These are phyloP conservation scores for Hydropsyche betteni DNA, from an alignment of 2,888 invertebrate genomes.

Conservation along the genomic window DNA sequence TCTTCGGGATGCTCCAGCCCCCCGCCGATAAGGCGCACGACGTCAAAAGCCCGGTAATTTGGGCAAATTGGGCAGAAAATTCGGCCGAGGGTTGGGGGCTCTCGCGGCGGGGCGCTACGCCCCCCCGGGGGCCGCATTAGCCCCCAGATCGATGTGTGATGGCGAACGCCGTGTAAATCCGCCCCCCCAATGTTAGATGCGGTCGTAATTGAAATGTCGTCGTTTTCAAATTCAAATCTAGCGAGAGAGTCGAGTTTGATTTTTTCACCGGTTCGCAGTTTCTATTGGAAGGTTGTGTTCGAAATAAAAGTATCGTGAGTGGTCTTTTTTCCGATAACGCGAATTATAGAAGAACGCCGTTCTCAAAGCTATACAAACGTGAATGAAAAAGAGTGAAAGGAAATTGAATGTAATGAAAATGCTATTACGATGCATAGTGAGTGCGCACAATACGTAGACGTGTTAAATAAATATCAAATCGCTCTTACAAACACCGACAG, in stretches of 20 bases:
- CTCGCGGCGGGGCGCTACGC: not conserved
- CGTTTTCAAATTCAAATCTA: not conserved
- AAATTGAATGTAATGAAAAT: constrained; percentile 27
- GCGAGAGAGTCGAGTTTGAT: too few species aligned
- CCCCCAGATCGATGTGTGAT: not conserved
- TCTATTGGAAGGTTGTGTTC: too few species aligned
- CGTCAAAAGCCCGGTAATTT: constrained; percentile 14
- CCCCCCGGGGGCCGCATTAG: not conserved
- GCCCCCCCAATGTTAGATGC: not conserved
- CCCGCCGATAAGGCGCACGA: not conserved
- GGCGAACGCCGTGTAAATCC: not conserved
- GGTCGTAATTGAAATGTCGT: not conserved
- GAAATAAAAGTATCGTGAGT: too few species aligned
- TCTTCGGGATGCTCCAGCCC: not conserved
- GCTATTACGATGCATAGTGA: not conserved
- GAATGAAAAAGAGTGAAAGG: constrained; percentile 12
- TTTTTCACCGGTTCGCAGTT: too few species aligned
- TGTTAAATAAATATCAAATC: not conserved
- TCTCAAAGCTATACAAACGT: too few species aligned
- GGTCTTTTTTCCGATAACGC: too few species aligned
- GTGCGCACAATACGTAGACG: not conserved
- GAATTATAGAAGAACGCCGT: too few species aligned
- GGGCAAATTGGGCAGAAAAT: constrained; percentile 18
- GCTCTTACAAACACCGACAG: not conserved
- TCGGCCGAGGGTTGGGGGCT: not conserved